phyloP scores from a whole-genome alignment of 2,888 invertebrate species.

The Andrena bicolor region DNA sequence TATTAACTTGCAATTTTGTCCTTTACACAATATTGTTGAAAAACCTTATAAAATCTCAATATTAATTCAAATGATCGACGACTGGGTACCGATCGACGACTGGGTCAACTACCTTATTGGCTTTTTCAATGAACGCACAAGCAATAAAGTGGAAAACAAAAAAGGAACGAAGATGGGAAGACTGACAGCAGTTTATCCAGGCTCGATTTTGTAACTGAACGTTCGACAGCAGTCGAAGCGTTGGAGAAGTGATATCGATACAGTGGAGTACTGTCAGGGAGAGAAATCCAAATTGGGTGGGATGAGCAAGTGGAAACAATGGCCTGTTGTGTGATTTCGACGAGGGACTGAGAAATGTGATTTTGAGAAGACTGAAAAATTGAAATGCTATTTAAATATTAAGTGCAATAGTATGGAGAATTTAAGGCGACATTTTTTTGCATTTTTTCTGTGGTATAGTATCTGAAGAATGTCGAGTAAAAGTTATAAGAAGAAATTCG shows the following conservation, averaged over 20 bases:
- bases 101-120: too few relatives aligned
- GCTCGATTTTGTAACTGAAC: neutral
- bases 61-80: too few relatives aligned
- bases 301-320: neutral
- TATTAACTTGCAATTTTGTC: too few relatives aligned
- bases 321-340: neutral
- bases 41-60: too few relatives aligned
- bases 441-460: too few relatives aligned
- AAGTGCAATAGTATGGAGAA: too few relatives aligned
- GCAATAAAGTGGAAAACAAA: neutral
- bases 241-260: neutral
- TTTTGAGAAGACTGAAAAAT: neutral
- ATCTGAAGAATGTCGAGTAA: too few relatives aligned
- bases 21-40: too few relatives aligned
- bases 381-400: too few relatives aligned
- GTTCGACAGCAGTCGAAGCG: neutral
- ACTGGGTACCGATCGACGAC: too few relatives aligned
- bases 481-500: too few relatives aligned
- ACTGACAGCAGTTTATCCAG: neutral
- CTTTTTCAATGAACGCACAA: neutral
- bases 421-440: too few relatives aligned
- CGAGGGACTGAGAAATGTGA: neutral
- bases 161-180: neutral
- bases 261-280: neutral
- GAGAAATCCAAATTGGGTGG: neutral